phyloP scores from a whole-genome alignment of 2,888 invertebrate species.

The Heliconius charithonia region DNA sequence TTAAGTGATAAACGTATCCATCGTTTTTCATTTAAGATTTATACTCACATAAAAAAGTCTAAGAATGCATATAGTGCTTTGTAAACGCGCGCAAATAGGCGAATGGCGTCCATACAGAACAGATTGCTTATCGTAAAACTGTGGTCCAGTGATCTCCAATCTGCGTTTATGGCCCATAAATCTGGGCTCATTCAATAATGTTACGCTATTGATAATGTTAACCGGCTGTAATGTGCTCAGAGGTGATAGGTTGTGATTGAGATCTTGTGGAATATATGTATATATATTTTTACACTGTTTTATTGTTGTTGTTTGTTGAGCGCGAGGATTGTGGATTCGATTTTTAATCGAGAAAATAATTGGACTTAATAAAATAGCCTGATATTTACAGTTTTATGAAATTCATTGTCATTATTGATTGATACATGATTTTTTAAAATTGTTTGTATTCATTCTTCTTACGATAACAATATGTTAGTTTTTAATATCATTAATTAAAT shows the following conservation, averaged over 20 bases:
- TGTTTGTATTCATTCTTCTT: too few relatives aligned
- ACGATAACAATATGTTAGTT: too few relatives aligned
- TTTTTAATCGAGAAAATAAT: not conserved
- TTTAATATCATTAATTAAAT: too few relatives aligned
- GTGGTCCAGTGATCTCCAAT: conserved; percentile 80
- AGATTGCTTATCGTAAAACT: conserved; percentile 81
- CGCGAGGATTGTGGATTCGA: not conserved
- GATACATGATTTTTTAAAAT: too few relatives aligned
- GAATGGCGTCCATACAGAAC: conserved; percentile 61
- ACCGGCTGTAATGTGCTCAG: conserved; percentile 65
- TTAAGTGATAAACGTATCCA: conserved; percentile 57
- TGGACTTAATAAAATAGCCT: too few relatives aligned
- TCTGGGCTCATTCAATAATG: conserved; percentile 72
- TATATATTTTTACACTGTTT: not conserved
- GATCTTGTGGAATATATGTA: not conserved
- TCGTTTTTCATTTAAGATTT: conserved; percentile 74
- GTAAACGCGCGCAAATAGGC: conserved; percentile 65
- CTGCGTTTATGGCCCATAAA: conserved; percentile 77
- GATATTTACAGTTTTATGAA: too few relatives aligned
- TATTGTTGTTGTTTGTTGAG: not conserved
- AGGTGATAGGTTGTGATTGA: conserved; percentile 37
- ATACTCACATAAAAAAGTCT: conserved; percentile 74
- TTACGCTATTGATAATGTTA: conserved; percentile 72
- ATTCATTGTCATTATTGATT: too few relatives aligned
- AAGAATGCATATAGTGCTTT: conserved; percentile 76